Percentiles rank a stretch among this genome's conserved stretches.
Evolutionary conservation across 1,140 invertebrate species (phyloP).

Genomic region (Diploscapter pachys): DNA sequence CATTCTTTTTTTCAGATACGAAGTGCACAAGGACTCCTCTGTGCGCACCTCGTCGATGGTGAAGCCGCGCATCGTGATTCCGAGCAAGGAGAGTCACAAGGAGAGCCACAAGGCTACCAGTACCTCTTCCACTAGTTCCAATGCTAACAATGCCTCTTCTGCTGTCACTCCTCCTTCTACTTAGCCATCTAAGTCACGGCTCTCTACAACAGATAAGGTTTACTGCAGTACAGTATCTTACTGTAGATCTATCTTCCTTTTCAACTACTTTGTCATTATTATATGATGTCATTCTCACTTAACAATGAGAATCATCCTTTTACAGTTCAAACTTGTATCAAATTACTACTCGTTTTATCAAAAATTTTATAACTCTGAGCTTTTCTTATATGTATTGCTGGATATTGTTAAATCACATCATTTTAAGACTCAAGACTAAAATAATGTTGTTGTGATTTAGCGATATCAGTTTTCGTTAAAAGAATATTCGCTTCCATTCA

Average conservation of each 20-base stretch:
- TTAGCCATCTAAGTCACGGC: constrained; percentile 1
- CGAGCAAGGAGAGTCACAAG: constrained; percentile 22
- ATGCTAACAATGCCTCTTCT: constrained; percentile 3
- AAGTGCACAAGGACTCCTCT: constrained; percentile 57
- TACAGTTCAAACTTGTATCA: too few relatives aligned
- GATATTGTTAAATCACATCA: too few relatives aligned
- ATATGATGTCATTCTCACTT: too few relatives aligned
- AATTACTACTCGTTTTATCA: too few relatives aligned
- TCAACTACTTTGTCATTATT: too few relatives aligned
- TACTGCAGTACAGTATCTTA: background rate
- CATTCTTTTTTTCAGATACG: constrained; percentile 40
- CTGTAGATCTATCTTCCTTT: background rate
- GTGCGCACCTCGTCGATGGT: constrained; percentile 54
- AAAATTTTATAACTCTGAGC: too few relatives aligned
- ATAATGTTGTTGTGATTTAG: too few relatives aligned
- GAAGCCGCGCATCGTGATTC: constrained; percentile 51
- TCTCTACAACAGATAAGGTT: background rate
- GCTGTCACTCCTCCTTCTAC: background rate
- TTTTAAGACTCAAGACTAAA: too few relatives aligned
- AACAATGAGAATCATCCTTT: too few relatives aligned
- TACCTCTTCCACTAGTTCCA: background rate
- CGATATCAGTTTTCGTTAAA: too few relatives aligned
- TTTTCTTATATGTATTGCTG: too few relatives aligned
- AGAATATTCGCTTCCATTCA: too few relatives aligned
- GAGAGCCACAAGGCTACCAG: constrained; percentile 7